Percentiles rank a stretch among this genome's conserved stretches.
Conservation (phyloP, 2,888 invertebrate species). For the Meiosimyza platycephala region DNA sequence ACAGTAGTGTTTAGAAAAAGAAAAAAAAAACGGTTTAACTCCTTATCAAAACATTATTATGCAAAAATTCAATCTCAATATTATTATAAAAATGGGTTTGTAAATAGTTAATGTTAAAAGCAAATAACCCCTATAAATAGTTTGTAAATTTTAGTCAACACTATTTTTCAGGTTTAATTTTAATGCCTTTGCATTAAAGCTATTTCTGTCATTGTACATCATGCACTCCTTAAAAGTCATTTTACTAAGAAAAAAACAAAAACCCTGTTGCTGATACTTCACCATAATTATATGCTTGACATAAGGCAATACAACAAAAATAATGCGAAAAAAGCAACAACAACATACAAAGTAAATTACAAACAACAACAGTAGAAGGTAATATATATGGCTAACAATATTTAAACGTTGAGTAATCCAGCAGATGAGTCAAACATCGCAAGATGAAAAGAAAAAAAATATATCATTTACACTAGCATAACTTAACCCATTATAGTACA, state of each 20-base stretch:
- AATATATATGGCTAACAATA: not conserved
- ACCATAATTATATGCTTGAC: constrained; percentile 11
- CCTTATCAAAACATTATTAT: not conserved
- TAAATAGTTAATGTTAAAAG: too few relatives aligned
- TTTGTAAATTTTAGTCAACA: too few relatives aligned
- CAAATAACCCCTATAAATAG: too few relatives aligned
- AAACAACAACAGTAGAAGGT: constrained; percentile 6
- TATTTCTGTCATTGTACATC: not conserved
- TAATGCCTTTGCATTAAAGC: too few relatives aligned
- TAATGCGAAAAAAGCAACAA: not conserved
- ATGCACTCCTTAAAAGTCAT: constrained; percentile 12
- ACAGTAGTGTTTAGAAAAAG: not conserved
- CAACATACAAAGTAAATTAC: not conserved
- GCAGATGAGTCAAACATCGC: constrained; percentile 13
- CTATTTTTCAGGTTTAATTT: too few relatives aligned
- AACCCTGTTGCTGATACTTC: constrained; percentile 10
- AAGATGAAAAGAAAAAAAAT: not conserved
- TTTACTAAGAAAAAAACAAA: not conserved
- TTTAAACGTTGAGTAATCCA: constrained; percentile 11
- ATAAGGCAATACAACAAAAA: not conserved
- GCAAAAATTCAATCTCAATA: too few relatives aligned
- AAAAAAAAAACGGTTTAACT: not conserved
- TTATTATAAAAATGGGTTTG: too few relatives aligned
- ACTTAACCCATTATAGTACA: too few relatives aligned
- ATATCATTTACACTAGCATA: not conserved